Conservation (phyloP, 2,797 vertebrate genomes). For the Sebastes itinus region DNA sequence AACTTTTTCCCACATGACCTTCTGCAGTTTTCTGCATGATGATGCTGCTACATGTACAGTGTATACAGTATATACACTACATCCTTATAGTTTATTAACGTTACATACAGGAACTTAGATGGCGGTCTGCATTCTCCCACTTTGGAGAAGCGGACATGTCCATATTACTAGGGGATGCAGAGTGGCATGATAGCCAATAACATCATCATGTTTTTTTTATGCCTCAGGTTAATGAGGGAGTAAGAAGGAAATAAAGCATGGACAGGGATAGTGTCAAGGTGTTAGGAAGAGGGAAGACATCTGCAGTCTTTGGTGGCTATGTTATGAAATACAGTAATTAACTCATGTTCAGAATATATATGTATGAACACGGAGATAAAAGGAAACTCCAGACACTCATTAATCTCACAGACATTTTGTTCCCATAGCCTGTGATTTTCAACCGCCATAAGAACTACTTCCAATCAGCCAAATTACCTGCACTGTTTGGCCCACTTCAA, state of each 20-base stretch:
- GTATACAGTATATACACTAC: too few species aligned
- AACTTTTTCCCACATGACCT: too few species aligned
- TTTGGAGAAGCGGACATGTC: neutral
- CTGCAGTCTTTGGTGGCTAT: conserved; percentile 19
- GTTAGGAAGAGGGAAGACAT: conserved; percentile 22
- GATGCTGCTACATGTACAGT: too few species aligned
- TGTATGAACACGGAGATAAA: conserved; percentile 42
- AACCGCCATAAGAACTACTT: conserved; percentile 2
- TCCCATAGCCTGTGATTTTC: conserved; percentile 35
- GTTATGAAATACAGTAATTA: conserved; percentile 62
- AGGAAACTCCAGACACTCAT: conserved; percentile 52
- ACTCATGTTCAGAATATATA: conserved; percentile 37
- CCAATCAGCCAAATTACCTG: conserved; percentile 37
- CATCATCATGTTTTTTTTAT: conserved; percentile 37
- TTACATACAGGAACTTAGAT: too few species aligned
- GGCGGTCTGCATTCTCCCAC: neutral
- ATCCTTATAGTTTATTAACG: too few species aligned
- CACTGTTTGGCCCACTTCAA: conserved; percentile 40
- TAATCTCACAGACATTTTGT: conserved; percentile 60
- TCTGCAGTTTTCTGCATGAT: too few species aligned
- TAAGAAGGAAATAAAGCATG: neutral
- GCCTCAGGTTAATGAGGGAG: conserved; percentile 31
- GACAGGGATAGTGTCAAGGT: conserved; percentile 9
- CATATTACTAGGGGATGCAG: conserved; percentile 14
- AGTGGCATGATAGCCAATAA: conserved; percentile 27